These are phyloP conservation scores for Macrobrachium nipponense DNA, from an alignment of 1,140 invertebrate species.

Conservation along the genomic window DNA sequence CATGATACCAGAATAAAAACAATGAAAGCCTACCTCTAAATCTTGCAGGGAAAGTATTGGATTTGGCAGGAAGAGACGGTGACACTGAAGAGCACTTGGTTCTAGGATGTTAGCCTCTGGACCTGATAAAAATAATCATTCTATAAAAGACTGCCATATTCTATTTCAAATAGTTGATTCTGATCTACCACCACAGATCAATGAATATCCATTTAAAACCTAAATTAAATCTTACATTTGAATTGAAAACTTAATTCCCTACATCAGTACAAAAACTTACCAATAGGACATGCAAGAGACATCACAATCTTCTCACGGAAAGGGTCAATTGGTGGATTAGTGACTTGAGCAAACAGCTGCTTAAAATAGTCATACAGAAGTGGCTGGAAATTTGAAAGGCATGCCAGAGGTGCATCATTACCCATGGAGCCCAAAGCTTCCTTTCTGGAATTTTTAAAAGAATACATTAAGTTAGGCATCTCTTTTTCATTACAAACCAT, in stretches of 20 bases:
- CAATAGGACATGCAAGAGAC: conserved; percentile 92
- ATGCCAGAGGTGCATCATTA: conserved; percentile 97
- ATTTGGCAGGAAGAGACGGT: conserved; percentile 92
- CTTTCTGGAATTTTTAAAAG: conserved; percentile 78
- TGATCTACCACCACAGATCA: neutral
- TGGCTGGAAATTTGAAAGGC: conserved; percentile 94
- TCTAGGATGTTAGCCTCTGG: conserved; percentile 95
- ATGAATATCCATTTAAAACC: too few relatives aligned
- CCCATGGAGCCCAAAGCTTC: conserved; percentile 99
- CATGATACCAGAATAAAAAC: neutral
- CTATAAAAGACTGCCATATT: neutral
- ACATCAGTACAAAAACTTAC: conserved; percentile 66
- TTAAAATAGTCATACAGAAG: conserved; percentile 98
- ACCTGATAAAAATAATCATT: conserved; percentile 66
- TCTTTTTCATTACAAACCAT: neutral
- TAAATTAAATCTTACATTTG: neutral
- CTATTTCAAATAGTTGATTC: neutral
- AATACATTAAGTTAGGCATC: neutral
- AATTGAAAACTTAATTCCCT: neutral
- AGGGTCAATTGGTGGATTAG: conserved; percentile 99
- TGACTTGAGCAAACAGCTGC: conserved; percentile 99
- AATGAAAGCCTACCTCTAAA: conserved; percentile 78
- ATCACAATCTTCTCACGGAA: conserved; percentile 99
- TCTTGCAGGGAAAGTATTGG: conserved; percentile 94
- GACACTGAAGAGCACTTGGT: conserved; percentile 89